Percentiles rank a stretch among this genome's conserved stretches.
phyloP scores from a whole-genome alignment of 2,888 invertebrate species.

The Drosophila percnosoma region DNA sequence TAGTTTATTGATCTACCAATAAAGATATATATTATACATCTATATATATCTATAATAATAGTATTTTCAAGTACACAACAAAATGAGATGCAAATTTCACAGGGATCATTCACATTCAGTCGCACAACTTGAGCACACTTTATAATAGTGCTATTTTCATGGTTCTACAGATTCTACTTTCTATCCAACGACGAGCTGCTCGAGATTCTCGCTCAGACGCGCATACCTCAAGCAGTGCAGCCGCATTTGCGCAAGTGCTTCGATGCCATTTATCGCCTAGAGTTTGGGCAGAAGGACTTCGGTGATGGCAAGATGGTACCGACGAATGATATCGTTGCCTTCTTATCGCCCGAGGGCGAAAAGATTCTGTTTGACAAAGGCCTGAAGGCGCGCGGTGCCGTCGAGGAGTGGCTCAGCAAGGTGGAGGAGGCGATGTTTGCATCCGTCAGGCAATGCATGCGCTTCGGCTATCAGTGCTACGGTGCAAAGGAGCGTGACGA shows the following conservation, averaged over 20 bases:
- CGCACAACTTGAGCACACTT: background rate
- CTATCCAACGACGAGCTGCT: conserved; percentile 95
- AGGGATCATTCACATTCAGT: background rate
- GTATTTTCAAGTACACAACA: background rate
- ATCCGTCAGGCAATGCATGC: conserved; percentile 91
- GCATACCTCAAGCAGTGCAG: conserved; percentile 95
- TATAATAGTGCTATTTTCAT: background rate
- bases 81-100: background rate
- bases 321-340: conserved; percentile 94
- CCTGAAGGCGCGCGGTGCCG: conserved; percentile 94
- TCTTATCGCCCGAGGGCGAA: conserved; percentile 96
- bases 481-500: conserved; percentile 87
- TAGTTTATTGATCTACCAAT: background rate
- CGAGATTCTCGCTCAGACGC: conserved; percentile 95
- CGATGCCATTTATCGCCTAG: conserved; percentile 91
- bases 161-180: conserved; percentile 89
- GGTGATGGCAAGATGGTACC: conserved; percentile 86
- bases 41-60: background rate
- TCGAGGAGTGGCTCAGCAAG: conserved; percentile 96
- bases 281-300: conserved; percentile 90
- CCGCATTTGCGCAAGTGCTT: conserved; percentile 96
- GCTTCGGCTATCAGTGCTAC: conserved; percentile 90
- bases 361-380: conserved; percentile 92
- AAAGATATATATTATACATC: too few species aligned
- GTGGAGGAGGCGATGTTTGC: conserved; percentile 96